Evolutionary conservation across 2,113 vertebrate species (phyloP).

Genomic region (Oriolus oriolus): DNA sequence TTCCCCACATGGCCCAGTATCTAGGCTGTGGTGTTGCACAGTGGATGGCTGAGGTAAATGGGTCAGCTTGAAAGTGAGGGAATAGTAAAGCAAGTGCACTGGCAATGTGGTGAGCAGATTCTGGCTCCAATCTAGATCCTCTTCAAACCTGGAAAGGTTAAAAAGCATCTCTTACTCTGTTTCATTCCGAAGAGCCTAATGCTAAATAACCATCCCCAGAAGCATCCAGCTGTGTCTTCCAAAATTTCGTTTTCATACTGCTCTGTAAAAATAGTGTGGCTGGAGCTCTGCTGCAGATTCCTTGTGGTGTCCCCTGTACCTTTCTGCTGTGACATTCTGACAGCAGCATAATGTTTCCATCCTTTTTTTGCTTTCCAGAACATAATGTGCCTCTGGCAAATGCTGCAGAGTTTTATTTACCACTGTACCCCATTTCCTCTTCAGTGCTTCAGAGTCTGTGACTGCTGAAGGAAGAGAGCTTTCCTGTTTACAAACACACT

Average conservation of each 20-base stretch:
- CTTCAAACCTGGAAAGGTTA: not conserved
- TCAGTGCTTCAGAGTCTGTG: constrained; percentile 4
- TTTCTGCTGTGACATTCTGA: constrained; percentile 8
- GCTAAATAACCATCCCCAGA: constrained; percentile 5
- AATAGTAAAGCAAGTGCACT: not conserved
- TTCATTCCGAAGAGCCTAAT: not conserved
- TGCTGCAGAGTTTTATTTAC: constrained; percentile 44
- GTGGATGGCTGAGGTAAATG: not conserved
- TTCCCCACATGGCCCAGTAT: not conserved
- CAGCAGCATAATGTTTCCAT: not conserved
- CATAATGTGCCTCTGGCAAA: constrained; percentile 27
- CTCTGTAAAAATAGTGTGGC: constrained; percentile 4
- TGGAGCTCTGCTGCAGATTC: not conserved
- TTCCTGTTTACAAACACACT: constrained; percentile 47
- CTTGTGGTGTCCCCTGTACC: constrained; percentile 16
- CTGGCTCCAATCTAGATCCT: not conserved
- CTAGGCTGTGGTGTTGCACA: not conserved
- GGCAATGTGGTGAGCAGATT: not conserved
- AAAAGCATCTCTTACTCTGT: not conserved
- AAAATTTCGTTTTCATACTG: not conserved
- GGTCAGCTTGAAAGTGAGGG: not conserved
- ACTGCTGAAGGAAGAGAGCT: constrained; percentile 6
- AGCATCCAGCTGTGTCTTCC: not conserved
- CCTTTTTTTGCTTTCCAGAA: not conserved
- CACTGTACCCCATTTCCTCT: not conserved